Evolutionary conservation across 2,113 vertebrate genomes (phyloP).

Genomic region (Vidua macroura): DNA sequence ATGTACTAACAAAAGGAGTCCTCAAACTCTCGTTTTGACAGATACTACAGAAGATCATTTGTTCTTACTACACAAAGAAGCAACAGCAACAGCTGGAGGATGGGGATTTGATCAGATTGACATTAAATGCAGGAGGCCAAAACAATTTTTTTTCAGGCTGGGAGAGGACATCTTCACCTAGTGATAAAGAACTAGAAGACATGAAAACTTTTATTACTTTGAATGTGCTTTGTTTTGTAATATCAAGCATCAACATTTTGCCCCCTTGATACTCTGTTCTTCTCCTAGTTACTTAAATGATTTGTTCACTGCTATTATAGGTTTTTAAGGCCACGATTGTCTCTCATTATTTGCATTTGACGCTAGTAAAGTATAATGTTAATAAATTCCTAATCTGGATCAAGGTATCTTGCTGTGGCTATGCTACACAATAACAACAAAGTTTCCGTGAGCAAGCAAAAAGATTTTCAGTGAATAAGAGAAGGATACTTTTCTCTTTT

Average conservation of each 20-base stretch:
- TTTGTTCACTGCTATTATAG: not conserved
- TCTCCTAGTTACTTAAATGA: not conserved
- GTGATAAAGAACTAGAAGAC: not conserved
- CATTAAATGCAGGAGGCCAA: not conserved
- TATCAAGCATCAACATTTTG: not conserved
- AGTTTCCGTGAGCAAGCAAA: not conserved
- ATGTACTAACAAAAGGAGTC: not conserved
- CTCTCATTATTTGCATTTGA: not conserved
- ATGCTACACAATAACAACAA: not conserved
- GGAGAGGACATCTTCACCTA: not conserved
- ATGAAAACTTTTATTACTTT: not conserved
- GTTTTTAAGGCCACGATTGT: not conserved
- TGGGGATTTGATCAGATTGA: not conserved
- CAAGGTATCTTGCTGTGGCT: not conserved
- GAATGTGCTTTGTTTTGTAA: not conserved
- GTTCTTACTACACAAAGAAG: not conserved
- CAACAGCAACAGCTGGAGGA: not conserved
- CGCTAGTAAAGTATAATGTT: not conserved
- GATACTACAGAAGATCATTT: not conserved
- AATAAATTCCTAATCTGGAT: not conserved
- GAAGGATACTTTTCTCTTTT: not conserved
- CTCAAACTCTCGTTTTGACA: not conserved
- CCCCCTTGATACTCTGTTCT: not conserved
- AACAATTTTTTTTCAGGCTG: not conserved
- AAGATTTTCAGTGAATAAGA: not conserved